phyloP scores from a whole-genome alignment of 1,140 invertebrate species.

The Amyelois transitella region DNA sequence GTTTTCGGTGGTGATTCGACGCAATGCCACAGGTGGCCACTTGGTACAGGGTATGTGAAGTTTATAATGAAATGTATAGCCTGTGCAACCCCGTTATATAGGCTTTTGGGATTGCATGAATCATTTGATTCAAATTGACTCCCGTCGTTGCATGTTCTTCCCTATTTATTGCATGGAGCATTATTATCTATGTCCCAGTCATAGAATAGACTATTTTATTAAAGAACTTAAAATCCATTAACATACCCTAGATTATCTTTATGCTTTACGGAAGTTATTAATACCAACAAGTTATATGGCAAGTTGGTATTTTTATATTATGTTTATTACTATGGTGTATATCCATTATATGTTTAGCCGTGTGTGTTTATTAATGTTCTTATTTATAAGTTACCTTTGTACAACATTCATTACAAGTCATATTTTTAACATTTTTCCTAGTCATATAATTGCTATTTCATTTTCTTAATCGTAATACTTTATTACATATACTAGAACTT shows the following conservation, averaged over 20 bases:
- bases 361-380: neutral
- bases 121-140: constrained; percentile 37
- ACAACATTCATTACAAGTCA: no score
- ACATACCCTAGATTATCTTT: neutral
- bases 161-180: constrained; percentile 1
- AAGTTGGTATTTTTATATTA: neutral
- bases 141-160: constrained; percentile 28
- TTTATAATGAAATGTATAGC: constrained; percentile 60
- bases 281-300: neutral
- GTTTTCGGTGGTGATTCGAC: constrained; percentile 62
- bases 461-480: no score
- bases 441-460: no score
- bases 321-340: neutral
- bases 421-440: no score
- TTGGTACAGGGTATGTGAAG: constrained; percentile 87
- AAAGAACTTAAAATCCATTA: no score
- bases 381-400: neutral
- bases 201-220: neutral
- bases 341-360: neutral
- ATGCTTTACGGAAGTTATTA: neutral
- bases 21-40: constrained; percentile 80
- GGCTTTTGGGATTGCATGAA: constrained; percentile 36
- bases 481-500: no score
- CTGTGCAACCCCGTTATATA: constrained; percentile 22
- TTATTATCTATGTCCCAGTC: neutral